Evolutionary conservation across 2,113 vertebrate species (phyloP).

Genomic region (Albula glossodonta): DNA sequence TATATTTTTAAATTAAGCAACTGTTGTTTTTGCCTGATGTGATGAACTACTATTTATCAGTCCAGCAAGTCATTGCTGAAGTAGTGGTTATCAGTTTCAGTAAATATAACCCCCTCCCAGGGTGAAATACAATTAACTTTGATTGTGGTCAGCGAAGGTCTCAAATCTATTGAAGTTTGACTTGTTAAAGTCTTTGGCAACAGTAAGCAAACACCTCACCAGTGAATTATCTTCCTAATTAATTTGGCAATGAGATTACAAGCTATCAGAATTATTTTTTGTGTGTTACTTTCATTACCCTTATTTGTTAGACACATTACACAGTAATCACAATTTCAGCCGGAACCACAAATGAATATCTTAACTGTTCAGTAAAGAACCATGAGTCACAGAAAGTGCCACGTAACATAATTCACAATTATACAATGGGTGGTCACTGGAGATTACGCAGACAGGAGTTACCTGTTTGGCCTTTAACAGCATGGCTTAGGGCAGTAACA

Average conservation of each 20-base stretch:
- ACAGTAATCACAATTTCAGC: not conserved
- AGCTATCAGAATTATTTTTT: too few relatives aligned
- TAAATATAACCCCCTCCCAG: too few relatives aligned
- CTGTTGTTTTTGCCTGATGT: not conserved
- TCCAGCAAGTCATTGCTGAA: not conserved
- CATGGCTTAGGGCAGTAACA: too few relatives aligned
- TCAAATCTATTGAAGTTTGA: too few relatives aligned
- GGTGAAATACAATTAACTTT: too few relatives aligned
- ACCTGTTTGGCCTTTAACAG: not conserved
- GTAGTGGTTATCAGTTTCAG: too few relatives aligned
- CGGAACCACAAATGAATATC: not conserved
- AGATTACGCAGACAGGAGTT: not conserved
- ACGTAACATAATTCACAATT: not conserved
- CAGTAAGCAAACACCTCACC: too few relatives aligned
- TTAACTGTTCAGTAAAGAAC: not conserved
- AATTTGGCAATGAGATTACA: not conserved
- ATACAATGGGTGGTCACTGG: too few relatives aligned
- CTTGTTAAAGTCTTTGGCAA: not conserved
- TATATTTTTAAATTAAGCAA: not conserved
- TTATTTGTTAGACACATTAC: too few relatives aligned
- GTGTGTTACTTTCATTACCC: not conserved
- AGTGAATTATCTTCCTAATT: too few relatives aligned
- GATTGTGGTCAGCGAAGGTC: too few relatives aligned
- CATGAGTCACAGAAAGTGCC: not conserved
- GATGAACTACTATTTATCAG: not conserved